Evolutionary conservation across 2,888 invertebrate genomes (phyloP), one percentile per base, ranked within the genome.

Genomic region (Pecten maximus): DNA sequence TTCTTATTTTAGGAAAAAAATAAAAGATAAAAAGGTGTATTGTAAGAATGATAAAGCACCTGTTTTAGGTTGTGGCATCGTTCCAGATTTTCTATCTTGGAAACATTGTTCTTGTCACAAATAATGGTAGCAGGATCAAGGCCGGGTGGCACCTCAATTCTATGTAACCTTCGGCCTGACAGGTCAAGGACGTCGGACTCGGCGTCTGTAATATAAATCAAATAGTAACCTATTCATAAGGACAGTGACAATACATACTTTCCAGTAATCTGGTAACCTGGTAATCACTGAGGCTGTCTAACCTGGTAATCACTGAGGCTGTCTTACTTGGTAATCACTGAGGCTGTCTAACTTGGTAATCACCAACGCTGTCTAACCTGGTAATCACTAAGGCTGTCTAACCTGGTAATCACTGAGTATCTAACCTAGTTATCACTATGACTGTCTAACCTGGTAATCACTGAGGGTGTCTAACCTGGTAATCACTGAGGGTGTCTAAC

Each of bases 41-140:
- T 19, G 23, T 23, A 2, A 23, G 23, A 23, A 23, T 54, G 19
- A 19, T 35, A 74, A 89, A 91, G 90, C 91, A 96, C 96, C 95
- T 97, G 97, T 93, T 94, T 94, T 89, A 99, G 97, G 96, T 98
- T 98, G 91, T 97, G 97, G 97, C 98, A 98, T 44, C 98, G 98
- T 95, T 98, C 98, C 94, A 99, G 98, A 97, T 98, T 98, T 97
- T 99, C 99, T 95, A 99, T 97, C 94, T 98, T 98, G 95, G 98
- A 98, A 92, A 99, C 97, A 96, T 98, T 98, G 97, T 99, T 99
- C 96, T 98, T 98, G 96, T 99, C 98, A 89, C 94, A 94, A 39
- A 95, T 94, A 39, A 95, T 91, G 12, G 95, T 94, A 23, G 93
- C 94, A 16, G 94, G 94, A 87, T 91, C 91, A 19, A 91, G 93